These are phyloP conservation scores for Polypedilum vanderplanki DNA, from an alignment of 1,140 invertebrate genomes.

Conservation along the genomic window DNA sequence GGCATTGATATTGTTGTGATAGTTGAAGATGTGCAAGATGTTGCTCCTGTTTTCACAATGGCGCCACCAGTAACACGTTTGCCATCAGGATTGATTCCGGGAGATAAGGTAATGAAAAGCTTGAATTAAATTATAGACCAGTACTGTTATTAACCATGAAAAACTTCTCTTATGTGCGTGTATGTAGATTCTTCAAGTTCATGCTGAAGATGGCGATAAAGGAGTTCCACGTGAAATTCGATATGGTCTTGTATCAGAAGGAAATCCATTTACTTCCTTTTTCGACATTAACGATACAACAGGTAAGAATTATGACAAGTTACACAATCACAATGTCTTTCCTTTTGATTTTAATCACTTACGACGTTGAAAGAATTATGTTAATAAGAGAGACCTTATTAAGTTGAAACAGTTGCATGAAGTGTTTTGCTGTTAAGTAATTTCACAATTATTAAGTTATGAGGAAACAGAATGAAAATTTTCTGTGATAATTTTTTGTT, in stretches of 20 bases:
- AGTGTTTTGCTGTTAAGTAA: too few relatives aligned
- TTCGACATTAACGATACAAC: constrained; percentile 76
- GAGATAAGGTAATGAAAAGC: constrained; percentile 48
- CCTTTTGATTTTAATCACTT: neutral
- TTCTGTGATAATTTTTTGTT: too few relatives aligned
- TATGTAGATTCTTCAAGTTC: constrained; percentile 60
- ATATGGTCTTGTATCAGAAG: constrained; percentile 74
- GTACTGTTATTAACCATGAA: too few relatives aligned
- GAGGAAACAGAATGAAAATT: too few relatives aligned
- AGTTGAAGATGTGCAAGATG: constrained; percentile 78
- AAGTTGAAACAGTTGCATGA: too few relatives aligned
- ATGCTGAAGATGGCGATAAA: constrained; percentile 83
- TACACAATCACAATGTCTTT: neutral
- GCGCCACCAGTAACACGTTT: constrained; percentile 72
- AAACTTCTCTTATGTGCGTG: neutral
- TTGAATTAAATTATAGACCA: too few relatives aligned
- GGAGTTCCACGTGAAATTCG: constrained; percentile 71
- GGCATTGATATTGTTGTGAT: constrained; percentile 70
- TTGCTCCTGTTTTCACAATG: constrained; percentile 73
- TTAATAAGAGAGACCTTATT: too few relatives aligned
- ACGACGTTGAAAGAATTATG: neutral
- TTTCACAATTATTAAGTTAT: too few relatives aligned
- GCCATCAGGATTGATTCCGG: constrained; percentile 53
- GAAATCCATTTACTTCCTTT: constrained; percentile 72
- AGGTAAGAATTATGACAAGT: constrained; percentile 48